These are phyloP conservation scores for Apolygus lucorum DNA, from an alignment of 1,140 invertebrate species.

Conservation along the genomic window DNA sequence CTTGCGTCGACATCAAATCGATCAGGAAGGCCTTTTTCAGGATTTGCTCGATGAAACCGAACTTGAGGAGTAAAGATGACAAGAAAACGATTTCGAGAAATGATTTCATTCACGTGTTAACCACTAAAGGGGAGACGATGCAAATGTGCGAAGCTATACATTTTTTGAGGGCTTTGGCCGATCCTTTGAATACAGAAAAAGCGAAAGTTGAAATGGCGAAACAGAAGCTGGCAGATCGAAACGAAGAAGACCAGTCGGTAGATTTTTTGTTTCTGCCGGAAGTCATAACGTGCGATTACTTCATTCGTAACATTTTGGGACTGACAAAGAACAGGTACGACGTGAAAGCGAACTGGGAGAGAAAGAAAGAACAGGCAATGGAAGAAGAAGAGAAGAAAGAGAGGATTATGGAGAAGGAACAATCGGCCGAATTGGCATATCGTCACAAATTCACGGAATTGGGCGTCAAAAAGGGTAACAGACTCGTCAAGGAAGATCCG, in stretches of 20 bases:
- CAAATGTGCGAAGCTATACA: not conserved
- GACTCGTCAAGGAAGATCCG: not conserved
- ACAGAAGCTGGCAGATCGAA: not conserved
- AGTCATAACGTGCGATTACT: not conserved
- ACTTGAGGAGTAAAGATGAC: not conserved
- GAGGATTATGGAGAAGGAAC: not conserved
- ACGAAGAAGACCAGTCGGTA: not conserved
- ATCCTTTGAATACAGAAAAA: not conserved
- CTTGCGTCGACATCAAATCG: not conserved
- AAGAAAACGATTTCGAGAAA: not conserved
- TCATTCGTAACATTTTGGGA: not conserved
- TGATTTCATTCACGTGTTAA: not conserved
- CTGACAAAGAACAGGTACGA: not conserved
- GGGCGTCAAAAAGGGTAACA: not conserved
- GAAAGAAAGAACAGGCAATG: not conserved
- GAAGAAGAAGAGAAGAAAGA: not conserved
- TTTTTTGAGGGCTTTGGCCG: not conserved
- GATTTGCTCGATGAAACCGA: not conserved
- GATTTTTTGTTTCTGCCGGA: constrained; percentile 1
- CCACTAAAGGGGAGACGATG: constrained; percentile 1
- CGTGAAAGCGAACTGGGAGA: not conserved
- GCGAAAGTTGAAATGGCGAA: not conserved
- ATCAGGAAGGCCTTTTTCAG: not conserved
- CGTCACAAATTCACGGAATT: not conserved
- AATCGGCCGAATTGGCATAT: not conserved